phyloP scores from a whole-genome alignment of 2,797 vertebrate genomes.

The Graptemys geographica region DNA sequence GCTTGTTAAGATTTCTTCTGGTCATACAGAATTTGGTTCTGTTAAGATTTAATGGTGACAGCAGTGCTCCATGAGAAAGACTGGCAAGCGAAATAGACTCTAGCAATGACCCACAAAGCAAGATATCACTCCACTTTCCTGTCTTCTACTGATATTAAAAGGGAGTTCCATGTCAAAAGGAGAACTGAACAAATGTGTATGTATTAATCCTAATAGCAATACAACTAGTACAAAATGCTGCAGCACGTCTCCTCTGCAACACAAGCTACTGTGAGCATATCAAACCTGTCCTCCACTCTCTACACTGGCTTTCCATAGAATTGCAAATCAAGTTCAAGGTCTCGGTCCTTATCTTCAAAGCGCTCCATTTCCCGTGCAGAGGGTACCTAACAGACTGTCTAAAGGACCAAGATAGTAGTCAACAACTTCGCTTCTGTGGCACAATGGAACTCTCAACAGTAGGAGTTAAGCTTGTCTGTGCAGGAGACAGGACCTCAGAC shows the following conservation, averaged over 20 bases:
- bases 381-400: background rate
- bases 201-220: constrained; percentile 21
- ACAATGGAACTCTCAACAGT: background rate
- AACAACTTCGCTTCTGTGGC: background rate
- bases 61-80: background rate
- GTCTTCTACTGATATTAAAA: background rate
- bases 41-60: constrained; percentile 3
- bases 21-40: background rate
- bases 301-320: background rate
- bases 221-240: background rate
- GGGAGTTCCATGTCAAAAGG: constrained; percentile 18
- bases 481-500: background rate
- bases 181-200: constrained; percentile 18
- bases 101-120: constrained; percentile 31
- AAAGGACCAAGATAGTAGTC: background rate
- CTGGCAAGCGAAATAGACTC: background rate
- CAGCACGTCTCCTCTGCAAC: background rate
- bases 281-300: background rate
- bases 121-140: constrained; percentile 1
- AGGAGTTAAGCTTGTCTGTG: background rate
- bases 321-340: background rate
- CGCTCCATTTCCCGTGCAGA: background rate
- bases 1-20: background rate
- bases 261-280: background rate
- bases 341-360: background rate